Base-by-base conservation (phyloP, 2,888 invertebrate genomes). In the Crossocerus cetratus region DNA sequence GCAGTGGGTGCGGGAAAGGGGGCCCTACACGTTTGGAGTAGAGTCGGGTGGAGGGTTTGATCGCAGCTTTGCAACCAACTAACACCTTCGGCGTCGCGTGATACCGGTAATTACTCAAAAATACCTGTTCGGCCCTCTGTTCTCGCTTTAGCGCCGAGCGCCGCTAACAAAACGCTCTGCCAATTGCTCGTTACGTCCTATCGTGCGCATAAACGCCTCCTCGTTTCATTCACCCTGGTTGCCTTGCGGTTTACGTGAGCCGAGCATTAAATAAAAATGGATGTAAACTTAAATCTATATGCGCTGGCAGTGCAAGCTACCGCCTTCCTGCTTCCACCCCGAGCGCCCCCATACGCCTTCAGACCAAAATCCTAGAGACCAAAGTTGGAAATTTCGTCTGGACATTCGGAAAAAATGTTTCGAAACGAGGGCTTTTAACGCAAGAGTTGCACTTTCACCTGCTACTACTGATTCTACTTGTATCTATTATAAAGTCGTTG, bases 81-180 rank as follows among this genome's bases (percentile, higher is more conserved):
- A 87, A 87, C 88, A 87, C 87, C 86, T 88, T 86, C 72, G 82
- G 78, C 87, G 86, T 88, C 87, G 88, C 88, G 88, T 88, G 89
- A 86, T 87, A 87, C 82, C 78, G 85, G 87, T 87, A 89, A 89
- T 89, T 89, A 88, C 86, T 85, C 84, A 87, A 87, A 88, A 88
- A 88, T 83, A 81, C 76, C 69, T 65, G 74, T 77, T 72, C 65
- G 77, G 77, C 83, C 82, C 81, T 73, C 77, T 84, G 84, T 86
- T 86, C 84, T 84, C 86, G 83, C 85, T 86, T 86, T 84, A 85
- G 80, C 81, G 77, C 72, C 65, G 74, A 85, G 80, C 81, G 77
- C 72, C 65, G 74, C 83, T 81, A 84, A 85, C 87, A 83, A 86
- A 86, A 83, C 84, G 83, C 44, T 55, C 84, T 81, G 78, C 81